Evolutionary conservation across 1,140 invertebrate genomes (phyloP), one percentile per base, ranked within the genome.

Genomic region (Calosoma granatense): DNA sequence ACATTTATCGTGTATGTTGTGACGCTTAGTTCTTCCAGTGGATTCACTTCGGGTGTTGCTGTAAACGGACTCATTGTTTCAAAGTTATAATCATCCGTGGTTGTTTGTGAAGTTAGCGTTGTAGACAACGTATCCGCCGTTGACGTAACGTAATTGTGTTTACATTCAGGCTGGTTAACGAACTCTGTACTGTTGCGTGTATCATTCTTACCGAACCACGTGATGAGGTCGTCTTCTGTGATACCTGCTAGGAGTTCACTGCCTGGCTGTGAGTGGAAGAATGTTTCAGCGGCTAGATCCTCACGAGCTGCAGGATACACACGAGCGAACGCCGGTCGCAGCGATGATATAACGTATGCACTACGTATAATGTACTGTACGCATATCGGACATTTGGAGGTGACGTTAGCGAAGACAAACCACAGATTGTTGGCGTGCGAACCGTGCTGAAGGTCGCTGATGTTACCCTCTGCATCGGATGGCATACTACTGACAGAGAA

Each of bases 351-450:
- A 1, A 81, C 73, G 60, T 77, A 81, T 19, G 72, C 70, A 15
- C 79, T 81, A 57, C 75, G 70, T 1, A 72, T 74, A 58, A 77
- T 75, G 57, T 79, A 81, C 9, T 77, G 78, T 0, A 81, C 73
- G 64, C 81, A 83, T 14, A 81, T 72, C 12, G 78, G 77, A 64
- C 81, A 83, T 0, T 69, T 66, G 1, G 74, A 76, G 23, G 75
- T 78, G 66, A 83, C 77, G 66, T 82, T 82, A 15, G 76, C 74
- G 63, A 83, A 78, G n/a, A 79, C 74, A 62, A 83, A 82, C 81
- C 81, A 83, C 2, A 81, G 66, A 17, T 74, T 76, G 63, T 83
- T 79, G 12, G 72, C 76, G 57, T 76, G 69, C 17, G 75, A 78
- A 2, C 78, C 79, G 60, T 80, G 76, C 56, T 79, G 76, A 52